phyloP scores from a whole-genome alignment of 2,797 vertebrate species.

The Pangasius djambal region DNA sequence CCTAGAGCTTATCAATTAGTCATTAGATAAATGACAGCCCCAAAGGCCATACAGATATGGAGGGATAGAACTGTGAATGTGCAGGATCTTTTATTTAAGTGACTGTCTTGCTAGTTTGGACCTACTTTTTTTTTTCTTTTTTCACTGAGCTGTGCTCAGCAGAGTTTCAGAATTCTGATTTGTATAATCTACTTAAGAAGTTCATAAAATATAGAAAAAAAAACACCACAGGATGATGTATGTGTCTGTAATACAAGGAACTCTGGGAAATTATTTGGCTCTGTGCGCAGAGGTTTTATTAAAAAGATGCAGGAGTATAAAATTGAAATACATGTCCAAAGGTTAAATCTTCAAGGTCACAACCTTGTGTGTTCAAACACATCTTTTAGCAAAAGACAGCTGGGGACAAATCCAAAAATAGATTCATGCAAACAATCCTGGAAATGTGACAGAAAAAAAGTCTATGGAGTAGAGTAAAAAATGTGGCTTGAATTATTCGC shows the following conservation, averaged over 20 bases:
- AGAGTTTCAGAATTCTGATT: neutral
- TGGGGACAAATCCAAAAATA: neutral
- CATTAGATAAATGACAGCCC: neutral
- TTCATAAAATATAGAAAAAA: neutral
- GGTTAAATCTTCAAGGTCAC: neutral
- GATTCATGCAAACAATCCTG: neutral
- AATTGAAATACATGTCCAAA: neutral
- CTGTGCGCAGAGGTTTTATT: neutral
- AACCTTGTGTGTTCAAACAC: neutral
- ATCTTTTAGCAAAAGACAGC: neutral
- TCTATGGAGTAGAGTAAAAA: neutral
- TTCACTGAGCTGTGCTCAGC: neutral
- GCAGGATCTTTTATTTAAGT: neutral
- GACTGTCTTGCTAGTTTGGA: neutral
- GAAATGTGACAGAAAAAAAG: neutral
- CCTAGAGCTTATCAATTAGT: slow-evolving; percentile 1
- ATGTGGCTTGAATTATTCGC: neutral
- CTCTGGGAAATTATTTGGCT: neutral
- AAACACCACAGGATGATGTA: neutral
- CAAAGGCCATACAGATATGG: neutral
- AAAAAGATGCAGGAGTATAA: neutral
- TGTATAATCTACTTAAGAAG: neutral
- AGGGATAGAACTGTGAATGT: neutral
- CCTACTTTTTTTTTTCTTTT: neutral
- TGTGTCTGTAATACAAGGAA: neutral